Percentiles rank a stretch among this genome's conserved stretches.
phyloP scores from a whole-genome alignment of 2,888 invertebrate genomes.

The Heliconius cydno region DNA sequence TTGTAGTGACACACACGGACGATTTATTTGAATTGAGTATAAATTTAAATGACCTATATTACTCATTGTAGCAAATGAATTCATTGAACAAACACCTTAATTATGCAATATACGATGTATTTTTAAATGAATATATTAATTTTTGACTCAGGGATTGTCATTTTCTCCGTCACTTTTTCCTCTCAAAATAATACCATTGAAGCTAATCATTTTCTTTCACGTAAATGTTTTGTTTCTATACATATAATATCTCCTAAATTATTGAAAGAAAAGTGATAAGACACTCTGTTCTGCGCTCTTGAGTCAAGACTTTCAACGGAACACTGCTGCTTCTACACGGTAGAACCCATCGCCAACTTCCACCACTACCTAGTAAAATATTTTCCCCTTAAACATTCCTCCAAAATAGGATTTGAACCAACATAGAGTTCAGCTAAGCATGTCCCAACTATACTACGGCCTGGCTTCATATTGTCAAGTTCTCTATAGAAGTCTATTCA shows the following conservation, averaged over 20 bases:
- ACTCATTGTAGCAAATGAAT: conserved; percentile 23
- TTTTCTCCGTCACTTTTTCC: not conserved
- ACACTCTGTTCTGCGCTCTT: no score
- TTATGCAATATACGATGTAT: conserved; percentile 2
- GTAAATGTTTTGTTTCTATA: no score
- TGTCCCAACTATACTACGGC: not conserved
- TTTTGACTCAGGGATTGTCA: not conserved
- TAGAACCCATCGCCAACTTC: not conserved
- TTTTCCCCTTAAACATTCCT: no score
- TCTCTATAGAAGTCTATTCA: not conserved
- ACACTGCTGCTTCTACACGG: no score
- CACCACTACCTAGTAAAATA: not conserved
- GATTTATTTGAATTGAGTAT: conserved; percentile 27
- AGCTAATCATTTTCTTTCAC: no score
- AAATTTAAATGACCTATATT: conserved; percentile 43
- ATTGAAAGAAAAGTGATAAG: no score
- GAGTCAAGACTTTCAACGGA: no score
- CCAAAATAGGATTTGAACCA: not conserved
- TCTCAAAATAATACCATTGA: not conserved
- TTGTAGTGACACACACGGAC: not conserved
- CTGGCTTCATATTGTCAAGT: not conserved
- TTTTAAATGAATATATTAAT: not conserved
- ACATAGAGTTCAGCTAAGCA: not conserved
- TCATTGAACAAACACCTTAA: conserved; percentile 4
- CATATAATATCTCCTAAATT: no score